Percentiles rank a stretch among this genome's conserved stretches.
Conservation (phyloP, 2,113 vertebrate genomes). For the Falco punctatus region DNA sequence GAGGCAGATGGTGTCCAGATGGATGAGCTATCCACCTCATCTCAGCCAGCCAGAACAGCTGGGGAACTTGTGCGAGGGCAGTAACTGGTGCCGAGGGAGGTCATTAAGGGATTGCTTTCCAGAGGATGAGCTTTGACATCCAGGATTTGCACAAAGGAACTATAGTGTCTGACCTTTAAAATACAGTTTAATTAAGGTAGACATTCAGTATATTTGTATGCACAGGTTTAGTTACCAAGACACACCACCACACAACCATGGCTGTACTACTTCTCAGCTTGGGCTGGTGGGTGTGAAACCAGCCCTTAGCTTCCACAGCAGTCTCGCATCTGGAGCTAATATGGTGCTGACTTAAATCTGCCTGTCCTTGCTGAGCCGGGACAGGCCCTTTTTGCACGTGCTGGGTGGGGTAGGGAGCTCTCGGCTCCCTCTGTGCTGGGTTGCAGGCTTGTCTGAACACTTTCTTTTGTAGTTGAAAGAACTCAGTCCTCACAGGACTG, state of each 20-base stretch:
- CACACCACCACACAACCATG: no score
- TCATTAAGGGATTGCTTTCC: neutral
- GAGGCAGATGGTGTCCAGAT: conserved; percentile 54
- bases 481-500: neutral
- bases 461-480: neutral
- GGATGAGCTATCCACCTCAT: neutral
- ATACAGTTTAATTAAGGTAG: neutral
- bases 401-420: neutral
- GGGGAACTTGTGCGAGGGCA: neutral
- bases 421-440: neutral
- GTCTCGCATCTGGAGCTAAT: neutral
- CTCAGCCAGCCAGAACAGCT: neutral
- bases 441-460: neutral
- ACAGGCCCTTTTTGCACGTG: accelerated
- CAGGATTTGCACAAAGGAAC: neutral
- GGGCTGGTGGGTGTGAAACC: neutral
- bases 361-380: neutral
- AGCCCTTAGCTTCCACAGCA: neutral
- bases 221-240: neutral
- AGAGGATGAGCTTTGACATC: neutral
- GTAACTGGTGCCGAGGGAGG: neutral
- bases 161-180: neutral
- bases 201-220: neutral
- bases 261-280: neutral
- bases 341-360: neutral